A percentile compares a stretch with the other conserved stretches of the same genome.
phyloP scores from a whole-genome alignment of 2,888 invertebrate genomes.

The Nebria brevicollis region DNA sequence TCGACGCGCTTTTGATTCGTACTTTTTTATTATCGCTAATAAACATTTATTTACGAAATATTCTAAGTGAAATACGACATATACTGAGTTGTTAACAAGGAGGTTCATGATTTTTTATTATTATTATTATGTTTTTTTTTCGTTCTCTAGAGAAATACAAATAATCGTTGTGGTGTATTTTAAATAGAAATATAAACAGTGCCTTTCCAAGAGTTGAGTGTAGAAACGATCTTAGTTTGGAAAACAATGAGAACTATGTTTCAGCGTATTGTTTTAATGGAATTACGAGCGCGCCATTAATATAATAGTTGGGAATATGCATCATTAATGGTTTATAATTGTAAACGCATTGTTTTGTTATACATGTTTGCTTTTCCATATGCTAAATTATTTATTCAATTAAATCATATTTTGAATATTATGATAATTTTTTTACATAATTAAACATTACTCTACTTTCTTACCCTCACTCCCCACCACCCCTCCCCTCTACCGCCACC shows the following conservation, averaged over 20 bases:
- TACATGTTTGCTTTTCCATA: constrained; percentile 6
- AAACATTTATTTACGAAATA: too few species aligned
- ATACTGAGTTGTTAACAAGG: too few species aligned
- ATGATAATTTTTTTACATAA: too few species aligned
- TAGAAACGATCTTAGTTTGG: constrained; percentile 16
- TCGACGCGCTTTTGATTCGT: background rate
- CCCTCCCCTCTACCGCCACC: too few species aligned
- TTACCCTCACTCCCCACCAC: too few species aligned
- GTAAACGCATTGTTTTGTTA: background rate
- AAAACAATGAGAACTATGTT: constrained; percentile 37
- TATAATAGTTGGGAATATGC: constrained; percentile 5
- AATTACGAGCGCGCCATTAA: constrained; percentile 1
- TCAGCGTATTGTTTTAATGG: constrained; percentile 12
- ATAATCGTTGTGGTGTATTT: background rate
- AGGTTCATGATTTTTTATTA: too few species aligned
- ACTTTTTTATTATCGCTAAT: too few species aligned
- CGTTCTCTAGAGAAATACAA: constrained; percentile 31
- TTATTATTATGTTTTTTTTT: too few species aligned
- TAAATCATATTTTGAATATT: too few species aligned
- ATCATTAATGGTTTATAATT: background rate
- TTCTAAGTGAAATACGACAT: too few species aligned
- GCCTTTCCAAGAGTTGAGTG: constrained; percentile 9
- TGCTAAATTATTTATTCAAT: background rate
- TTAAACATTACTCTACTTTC: too few species aligned
- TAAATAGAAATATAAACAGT: constrained; percentile 18